Conservation (phyloP, 2,113 vertebrate genomes). For the Thamnophis sirtalis region DNA sequence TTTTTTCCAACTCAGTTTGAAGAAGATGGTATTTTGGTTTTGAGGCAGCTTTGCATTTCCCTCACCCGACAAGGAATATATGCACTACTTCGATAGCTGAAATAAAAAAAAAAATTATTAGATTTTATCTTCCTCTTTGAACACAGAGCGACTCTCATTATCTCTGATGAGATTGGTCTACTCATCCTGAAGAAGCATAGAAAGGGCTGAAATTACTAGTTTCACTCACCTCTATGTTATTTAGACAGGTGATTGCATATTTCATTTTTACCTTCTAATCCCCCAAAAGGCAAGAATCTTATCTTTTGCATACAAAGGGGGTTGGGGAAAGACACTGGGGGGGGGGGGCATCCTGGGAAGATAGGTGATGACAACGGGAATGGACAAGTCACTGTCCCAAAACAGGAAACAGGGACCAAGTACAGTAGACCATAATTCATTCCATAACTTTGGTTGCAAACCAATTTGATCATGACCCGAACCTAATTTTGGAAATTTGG, state of each 20-base stretch:
- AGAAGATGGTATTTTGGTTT: neutral
- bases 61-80: neutral
- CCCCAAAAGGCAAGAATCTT: neutral
- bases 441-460: too few relatives aligned
- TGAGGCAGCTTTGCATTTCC: neutral
- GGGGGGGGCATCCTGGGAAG: neutral
- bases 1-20: neutral
- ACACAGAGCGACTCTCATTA: neutral
- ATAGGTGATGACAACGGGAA: neutral
- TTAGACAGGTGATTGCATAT: neutral
- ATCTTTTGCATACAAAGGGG: neutral
- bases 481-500: too few relatives aligned
- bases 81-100: neutral
- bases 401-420: neutral
- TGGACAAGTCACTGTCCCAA: neutral
- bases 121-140: neutral
- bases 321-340: neutral
- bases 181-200: neutral
- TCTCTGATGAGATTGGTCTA: neutral
- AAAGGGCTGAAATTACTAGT: neutral
- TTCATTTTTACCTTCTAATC: neutral
- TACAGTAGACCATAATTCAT: too few relatives aligned
- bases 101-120: neutral
- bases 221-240: neutral
- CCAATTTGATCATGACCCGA: too few relatives aligned